Evolutionary conservation across 2,113 vertebrate genomes (phyloP).

Genomic region (Plecturocebus donacophilus): DNA sequence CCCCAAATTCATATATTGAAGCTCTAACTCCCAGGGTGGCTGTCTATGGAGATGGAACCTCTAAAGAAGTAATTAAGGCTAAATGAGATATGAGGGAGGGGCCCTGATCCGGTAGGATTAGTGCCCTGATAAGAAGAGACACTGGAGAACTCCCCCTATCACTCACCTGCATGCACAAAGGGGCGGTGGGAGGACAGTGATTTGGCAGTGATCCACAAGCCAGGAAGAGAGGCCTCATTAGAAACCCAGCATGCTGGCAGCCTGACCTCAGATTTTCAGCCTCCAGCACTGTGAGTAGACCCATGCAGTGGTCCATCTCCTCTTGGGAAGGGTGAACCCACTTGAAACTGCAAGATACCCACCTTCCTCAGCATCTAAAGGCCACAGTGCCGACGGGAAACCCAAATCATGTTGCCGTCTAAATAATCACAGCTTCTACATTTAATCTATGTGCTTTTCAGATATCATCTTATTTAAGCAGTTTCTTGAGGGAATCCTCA

Average conservation of each 20-base stretch:
- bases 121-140: background rate
- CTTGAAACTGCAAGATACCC: background rate
- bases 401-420: background rate
- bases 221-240: background rate
- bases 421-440: background rate
- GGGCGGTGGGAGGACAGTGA: rapidly evolving
- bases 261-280: background rate
- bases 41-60: background rate
- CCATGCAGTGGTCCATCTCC: background rate
- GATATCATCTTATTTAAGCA: background rate
- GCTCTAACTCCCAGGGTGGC: background rate
- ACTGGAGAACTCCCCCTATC: background rate
- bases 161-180: background rate
- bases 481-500: background rate
- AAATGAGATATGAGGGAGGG: background rate
- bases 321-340: background rate
- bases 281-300: background rate
- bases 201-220: background rate
- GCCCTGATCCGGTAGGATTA: background rate
- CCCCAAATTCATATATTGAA: background rate
- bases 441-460: background rate
- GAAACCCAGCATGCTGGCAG: background rate
- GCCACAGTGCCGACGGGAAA: background rate
- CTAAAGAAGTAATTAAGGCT: background rate
- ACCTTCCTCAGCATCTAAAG: background rate